Evolutionary conservation across 2,888 invertebrate species (phyloP), one percentile per base, ranked within the genome.

Genomic region (Eupithecia exiguata): DNA sequence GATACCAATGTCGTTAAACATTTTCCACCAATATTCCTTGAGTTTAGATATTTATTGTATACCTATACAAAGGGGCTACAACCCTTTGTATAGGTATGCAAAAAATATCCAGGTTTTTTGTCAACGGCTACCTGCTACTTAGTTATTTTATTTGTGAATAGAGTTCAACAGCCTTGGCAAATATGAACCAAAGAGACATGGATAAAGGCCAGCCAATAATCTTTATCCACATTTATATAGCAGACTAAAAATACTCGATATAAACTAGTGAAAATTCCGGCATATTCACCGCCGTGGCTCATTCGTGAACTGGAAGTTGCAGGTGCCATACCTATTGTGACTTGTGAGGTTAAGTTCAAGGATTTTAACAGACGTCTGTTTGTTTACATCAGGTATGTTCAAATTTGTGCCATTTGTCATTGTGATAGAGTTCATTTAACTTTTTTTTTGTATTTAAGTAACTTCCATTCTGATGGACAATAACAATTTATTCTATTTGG

Each of bases 221-320:
- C 80, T 83, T 82, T 87, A 86, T 88, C 86, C 85, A 85, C 81
- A 83, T 88, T 87, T 84, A 84, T 86, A 86, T 85, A 79, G 83
- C 80, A 77, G 77, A 83, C 84, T 90, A 90, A 91, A 91, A 91
- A 90, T 93, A 92, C 87, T 84, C 72, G 77, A 84, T 81, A 84
- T 87, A 90, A 89, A 88, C 86, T 86, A 87, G 83, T 91, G 90
- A 90, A 91, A 92, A 91, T 88, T 89, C 86, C 85, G 82, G 87
- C 84, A 82, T 86, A 86, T 85, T 85, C 84, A 76, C 83, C 86
- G 84, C 82, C 84, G 79, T 81, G 79, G 84, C 84, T 90, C 91
- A 92, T 88, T 92, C 90, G 89, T 77, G 77, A 77, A 78, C 85
- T 86, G 86, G 87, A 85, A 88, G 89, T 84, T 89, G 91, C 69